phyloP scores from a whole-genome alignment of 2,113 vertebrate genomes.

The Corythaixoides concolor region DNA sequence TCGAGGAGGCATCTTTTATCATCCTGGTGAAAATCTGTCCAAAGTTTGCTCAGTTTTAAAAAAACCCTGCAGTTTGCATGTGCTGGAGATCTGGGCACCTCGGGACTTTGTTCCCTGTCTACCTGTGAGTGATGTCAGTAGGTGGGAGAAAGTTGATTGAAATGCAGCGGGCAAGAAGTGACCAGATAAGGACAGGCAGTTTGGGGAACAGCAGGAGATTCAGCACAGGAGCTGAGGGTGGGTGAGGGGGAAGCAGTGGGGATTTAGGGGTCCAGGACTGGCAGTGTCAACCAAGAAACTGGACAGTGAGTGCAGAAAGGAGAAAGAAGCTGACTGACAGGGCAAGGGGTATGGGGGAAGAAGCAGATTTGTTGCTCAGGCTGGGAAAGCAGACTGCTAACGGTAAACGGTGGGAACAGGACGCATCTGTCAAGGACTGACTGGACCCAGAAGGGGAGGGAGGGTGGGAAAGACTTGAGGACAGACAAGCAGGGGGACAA shows the following conservation, averaged over 20 bases:
- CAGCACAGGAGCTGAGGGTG: not conserved
- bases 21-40: not conserved
- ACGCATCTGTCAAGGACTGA: not conserved
- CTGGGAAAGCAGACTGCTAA: not conserved
- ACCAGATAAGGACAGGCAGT: not conserved
- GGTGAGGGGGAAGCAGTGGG: not conserved
- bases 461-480: not conserved
- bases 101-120: not conserved
- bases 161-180: not conserved
- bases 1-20: not conserved
- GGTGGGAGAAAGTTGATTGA: not conserved
- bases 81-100: not conserved
- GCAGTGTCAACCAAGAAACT: not conserved
- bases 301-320: not conserved
- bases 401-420: not conserved
- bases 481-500: not conserved
- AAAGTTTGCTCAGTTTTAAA: not conserved
- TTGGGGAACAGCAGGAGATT: not conserved
- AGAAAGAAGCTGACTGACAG: not conserved
- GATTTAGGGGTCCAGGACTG: not conserved
- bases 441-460: not conserved
- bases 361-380: not conserved
- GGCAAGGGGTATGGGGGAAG: not conserved
- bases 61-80: not conserved
- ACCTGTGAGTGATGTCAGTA: not conserved